Evolutionary conservation across 2,113 vertebrate species (phyloP).

Genomic region (Vidua macroura): DNA sequence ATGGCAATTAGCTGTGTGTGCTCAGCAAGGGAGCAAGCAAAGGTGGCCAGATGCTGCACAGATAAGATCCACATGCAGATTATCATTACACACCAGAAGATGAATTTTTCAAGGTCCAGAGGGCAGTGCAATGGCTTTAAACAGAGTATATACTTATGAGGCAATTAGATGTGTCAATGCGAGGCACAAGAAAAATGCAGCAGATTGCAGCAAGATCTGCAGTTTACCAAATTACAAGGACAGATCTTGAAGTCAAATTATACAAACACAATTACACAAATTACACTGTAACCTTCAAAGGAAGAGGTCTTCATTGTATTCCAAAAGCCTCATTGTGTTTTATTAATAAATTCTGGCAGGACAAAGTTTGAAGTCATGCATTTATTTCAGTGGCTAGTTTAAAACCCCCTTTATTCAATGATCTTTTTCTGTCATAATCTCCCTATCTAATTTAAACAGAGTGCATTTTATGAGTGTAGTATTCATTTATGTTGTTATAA

Average conservation of each 20-base stretch:
- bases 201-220: conserved; percentile 23
- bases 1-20: conserved; percentile 58
- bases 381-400: conserved; percentile 40
- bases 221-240: conserved; percentile 52
- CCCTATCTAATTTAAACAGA: conserved; percentile 46
- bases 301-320: conserved; percentile 23
- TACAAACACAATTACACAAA: conserved; percentile 54
- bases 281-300: conserved; percentile 52
- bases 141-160: neutral
- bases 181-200: conserved; percentile 11
- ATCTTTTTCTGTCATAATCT: conserved; percentile 36
- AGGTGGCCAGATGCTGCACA: conserved; percentile 63
- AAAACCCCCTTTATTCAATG: conserved; percentile 12
- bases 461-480: conserved; percentile 8
- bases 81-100: conserved; percentile 30
- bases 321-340: conserved; percentile 10
- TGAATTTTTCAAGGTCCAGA: conserved; percentile 32
- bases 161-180: neutral
- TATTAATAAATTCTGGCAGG: conserved; percentile 42
- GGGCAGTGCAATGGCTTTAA: neutral
- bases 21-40: conserved; percentile 38
- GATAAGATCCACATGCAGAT: conserved; percentile 51
- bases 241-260: conserved; percentile 42
- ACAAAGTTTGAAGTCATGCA: conserved; percentile 42
- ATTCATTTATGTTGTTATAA: conserved; percentile 40